These are phyloP conservation scores for Blastomussa wellsi DNA, from an alignment of 92 coral and sea anemone genomes.

Conservation along the genomic window DNA sequence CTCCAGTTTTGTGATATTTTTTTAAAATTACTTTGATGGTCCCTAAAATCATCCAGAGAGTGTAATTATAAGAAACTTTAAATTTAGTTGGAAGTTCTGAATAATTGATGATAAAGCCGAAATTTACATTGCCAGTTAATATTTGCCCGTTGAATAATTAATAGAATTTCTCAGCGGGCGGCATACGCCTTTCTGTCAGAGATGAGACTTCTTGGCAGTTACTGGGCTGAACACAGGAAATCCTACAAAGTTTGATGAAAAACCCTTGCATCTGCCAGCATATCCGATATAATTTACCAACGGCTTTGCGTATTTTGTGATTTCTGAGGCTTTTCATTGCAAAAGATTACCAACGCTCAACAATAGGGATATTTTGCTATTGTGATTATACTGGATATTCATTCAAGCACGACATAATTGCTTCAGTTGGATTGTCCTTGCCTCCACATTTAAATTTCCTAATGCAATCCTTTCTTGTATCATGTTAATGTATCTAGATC, in stretches of 20 bases:
- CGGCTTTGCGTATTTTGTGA: background rate
- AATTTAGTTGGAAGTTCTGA: background rate
- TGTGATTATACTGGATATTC: background rate
- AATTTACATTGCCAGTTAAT: slow-evolving; percentile 3
- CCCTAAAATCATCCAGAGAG: background rate
- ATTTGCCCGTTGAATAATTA: background rate
- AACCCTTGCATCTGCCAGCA: background rate
- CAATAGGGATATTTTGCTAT: background rate
- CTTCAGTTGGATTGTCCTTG: no score
- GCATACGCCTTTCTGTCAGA: background rate
- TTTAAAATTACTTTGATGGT: background rate
- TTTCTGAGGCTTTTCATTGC: background rate
- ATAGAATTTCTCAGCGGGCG: background rate
- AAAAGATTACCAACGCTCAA: background rate
- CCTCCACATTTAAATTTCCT: no score
- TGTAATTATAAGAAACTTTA: background rate
- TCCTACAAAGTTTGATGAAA: no score
- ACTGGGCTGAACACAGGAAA: no score
- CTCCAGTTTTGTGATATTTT: background rate
- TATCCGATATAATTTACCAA: background rate
- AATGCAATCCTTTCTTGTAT: no score
- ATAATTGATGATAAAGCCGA: background rate
- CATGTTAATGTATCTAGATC: no score
- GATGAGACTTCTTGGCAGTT: background rate
- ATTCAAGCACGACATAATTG: background rate